A percentile compares a stretch with the other conserved stretches of the same genome.
Evolutionary conservation across 2,797 vertebrate species (phyloP).

Genomic region (Philypnodon macrostomus): DNA sequence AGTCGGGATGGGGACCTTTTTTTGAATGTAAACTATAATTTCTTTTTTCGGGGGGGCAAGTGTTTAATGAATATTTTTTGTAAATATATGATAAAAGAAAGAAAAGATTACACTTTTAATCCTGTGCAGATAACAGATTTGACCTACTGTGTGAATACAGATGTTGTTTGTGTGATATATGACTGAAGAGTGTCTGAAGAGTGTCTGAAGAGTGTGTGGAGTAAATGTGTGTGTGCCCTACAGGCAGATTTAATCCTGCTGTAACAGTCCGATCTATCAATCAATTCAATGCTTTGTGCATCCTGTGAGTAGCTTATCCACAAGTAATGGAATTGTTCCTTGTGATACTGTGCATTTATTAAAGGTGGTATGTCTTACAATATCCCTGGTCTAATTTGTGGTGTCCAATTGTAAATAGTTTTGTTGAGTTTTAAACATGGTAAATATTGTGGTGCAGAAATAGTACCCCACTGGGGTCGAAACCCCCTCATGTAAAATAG

Average conservation of each 20-base stretch:
- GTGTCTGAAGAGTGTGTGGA: slow-evolving; percentile 17
- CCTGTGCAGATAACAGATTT: slow-evolving; percentile 66
- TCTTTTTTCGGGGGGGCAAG: slow-evolving; percentile 19
- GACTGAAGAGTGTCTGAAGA: slow-evolving; percentile 22
- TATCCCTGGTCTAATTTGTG: slow-evolving; percentile 2
- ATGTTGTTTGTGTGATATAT: slow-evolving; percentile 25
- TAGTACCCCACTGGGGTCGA: no score
- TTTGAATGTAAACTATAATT: slow-evolving; percentile 75
- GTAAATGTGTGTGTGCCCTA: slow-evolving; percentile 42
- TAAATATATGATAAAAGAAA: slow-evolving; percentile 68
- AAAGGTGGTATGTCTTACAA: slow-evolving; percentile 91
- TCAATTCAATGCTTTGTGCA: slow-evolving; percentile 89
- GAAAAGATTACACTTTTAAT: slow-evolving; percentile 62
- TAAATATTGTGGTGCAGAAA: not conserved
- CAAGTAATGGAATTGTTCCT: slow-evolving; percentile 95
- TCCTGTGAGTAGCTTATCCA: slow-evolving; percentile 94
- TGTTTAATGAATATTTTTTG: slow-evolving; percentile 58
- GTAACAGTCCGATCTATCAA: slow-evolving; percentile 83
- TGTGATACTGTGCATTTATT: slow-evolving; percentile 99
- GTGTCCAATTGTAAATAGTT: not conserved
- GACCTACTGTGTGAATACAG: slow-evolving; percentile 65
- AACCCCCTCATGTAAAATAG: no score
- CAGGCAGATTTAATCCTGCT: slow-evolving; percentile 82
- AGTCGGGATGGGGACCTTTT: slow-evolving; percentile 66
- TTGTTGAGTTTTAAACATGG: not conserved